Evolutionary conservation across 2,888 invertebrate genomes (phyloP).

Genomic region (Drosophila atripex): DNA sequence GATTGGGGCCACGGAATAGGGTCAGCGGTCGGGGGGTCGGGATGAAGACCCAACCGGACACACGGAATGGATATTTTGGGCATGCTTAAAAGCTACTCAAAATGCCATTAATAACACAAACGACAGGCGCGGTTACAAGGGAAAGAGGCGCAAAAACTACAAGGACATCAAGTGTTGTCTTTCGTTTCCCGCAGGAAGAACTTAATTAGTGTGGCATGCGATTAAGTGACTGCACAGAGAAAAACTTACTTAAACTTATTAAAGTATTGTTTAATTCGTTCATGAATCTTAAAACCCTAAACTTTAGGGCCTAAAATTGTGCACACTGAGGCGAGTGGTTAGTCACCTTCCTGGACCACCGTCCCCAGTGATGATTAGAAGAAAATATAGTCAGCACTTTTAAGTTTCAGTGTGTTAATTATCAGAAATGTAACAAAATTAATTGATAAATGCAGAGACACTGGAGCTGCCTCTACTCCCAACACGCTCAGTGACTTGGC

Average conservation of each 20-base stretch:
- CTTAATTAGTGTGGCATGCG: slow-evolving; percentile 16
- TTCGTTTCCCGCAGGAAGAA: slow-evolving; percentile 8
- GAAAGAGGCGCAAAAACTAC: slow-evolving; percentile 33
- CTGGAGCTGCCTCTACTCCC: slow-evolving; percentile 23
- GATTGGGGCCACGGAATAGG: background rate
- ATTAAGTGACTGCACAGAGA: slow-evolving; percentile 11
- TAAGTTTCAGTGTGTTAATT: slow-evolving; percentile 4
- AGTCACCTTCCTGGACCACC: no score
- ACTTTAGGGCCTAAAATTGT: no score
- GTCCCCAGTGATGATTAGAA: no score
- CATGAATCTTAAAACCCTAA: no score
- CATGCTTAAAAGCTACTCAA: slow-evolving; percentile 50
- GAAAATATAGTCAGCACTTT: no score
- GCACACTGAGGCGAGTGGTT: no score
- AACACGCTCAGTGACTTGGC: slow-evolving; percentile 51
- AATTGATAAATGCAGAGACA: slow-evolving; percentile 33
- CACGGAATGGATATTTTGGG: slow-evolving; percentile 11
- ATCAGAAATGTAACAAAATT: slow-evolving; percentile 19
- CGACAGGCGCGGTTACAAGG: slow-evolving; percentile 33
- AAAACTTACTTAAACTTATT: background rate
- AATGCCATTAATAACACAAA: slow-evolving; percentile 51
- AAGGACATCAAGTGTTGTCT: slow-evolving; percentile 16
- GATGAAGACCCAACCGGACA: background rate
- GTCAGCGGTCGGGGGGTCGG: slow-evolving; percentile 9
- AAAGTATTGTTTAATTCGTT: no score